phyloP scores from a whole-genome alignment of 2,888 invertebrate genomes.

The Eristalis pertinax region DNA sequence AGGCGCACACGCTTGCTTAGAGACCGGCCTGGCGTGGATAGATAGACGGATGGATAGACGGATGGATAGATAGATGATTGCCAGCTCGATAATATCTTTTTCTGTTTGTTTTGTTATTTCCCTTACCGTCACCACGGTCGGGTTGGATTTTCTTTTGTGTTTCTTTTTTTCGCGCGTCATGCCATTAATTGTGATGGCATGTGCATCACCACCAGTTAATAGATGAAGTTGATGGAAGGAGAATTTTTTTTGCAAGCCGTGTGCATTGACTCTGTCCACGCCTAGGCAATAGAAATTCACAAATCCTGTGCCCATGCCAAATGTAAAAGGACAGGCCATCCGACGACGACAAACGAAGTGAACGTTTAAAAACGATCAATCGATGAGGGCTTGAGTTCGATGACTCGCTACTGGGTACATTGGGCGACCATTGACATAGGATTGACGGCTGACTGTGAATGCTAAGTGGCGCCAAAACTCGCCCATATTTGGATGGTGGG shows the following conservation, averaged over 20 bases:
- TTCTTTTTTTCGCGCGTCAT: constrained; percentile 46
- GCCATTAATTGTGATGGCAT: constrained; percentile 57
- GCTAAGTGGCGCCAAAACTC: constrained; percentile 28
- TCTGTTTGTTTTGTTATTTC: constrained; percentile 10
- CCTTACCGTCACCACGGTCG: neutral
- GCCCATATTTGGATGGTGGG: neutral
- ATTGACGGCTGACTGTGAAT: constrained; percentile 4
- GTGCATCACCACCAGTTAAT: constrained; percentile 14
- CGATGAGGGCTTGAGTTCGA: constrained; percentile 48
- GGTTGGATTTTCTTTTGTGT: constrained; percentile 13
- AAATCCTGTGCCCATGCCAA: constrained; percentile 67
- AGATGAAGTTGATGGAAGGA: constrained; percentile 37
- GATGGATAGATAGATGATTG: constrained; percentile 55
- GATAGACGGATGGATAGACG: constrained; percentile 43
- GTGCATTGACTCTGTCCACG: constrained; percentile 43
- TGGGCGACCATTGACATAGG: constrained; percentile 32
- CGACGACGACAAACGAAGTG: constrained; percentile 49
- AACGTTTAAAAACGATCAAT: neutral
- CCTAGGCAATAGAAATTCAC: constrained; percentile 60
- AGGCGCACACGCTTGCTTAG: constrained; percentile 37
- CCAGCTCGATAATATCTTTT: constrained; percentile 57
- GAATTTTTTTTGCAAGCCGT: constrained; percentile 53
- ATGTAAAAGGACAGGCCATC: constrained; percentile 33
- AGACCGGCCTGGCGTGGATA: neutral
- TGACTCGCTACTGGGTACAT: constrained; percentile 37